phyloP scores from a whole-genome alignment of 92 coral and sea anemone species.

The Epizoanthus rinbou region DNA sequence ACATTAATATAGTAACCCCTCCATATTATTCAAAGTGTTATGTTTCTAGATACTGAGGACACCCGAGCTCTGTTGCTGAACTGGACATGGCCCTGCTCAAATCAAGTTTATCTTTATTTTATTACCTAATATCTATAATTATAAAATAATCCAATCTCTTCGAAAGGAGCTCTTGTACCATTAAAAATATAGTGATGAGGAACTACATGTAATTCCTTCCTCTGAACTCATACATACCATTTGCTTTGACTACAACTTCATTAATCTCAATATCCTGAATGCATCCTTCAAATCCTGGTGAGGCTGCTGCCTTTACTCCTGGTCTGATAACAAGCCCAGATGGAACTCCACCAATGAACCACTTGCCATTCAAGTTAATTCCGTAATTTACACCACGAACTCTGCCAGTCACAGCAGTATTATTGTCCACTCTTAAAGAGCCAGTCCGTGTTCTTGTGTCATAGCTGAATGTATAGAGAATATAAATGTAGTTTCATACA shows the following conservation, averaged over 20 bases:
- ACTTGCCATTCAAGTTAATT: slow-evolving; percentile 66
- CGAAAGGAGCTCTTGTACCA: too few species aligned
- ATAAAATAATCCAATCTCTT: too few species aligned
- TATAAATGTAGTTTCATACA: not conserved
- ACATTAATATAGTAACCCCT: too few species aligned
- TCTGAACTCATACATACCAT: slow-evolving; percentile 56
- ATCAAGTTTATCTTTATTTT: too few species aligned
- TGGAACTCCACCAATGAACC: slow-evolving; percentile 84
- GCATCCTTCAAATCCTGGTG: slow-evolving; percentile 81
- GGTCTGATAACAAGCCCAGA: slow-evolving; percentile 46
- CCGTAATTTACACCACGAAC: slow-evolving; percentile 61
- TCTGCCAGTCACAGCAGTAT: slow-evolving; percentile 31
- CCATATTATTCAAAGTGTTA: too few species aligned
- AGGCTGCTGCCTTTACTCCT: slow-evolving; percentile 55
- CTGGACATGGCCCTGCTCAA: too few species aligned
- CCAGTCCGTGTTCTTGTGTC: slow-evolving; percentile 68
- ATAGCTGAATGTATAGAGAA: slow-evolving; percentile 59
- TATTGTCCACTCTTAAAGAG: slow-evolving; percentile 72
- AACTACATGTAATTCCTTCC: too few species aligned
- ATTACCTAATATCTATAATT: too few species aligned
- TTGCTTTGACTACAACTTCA: slow-evolving; percentile 61
- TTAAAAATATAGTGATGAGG: too few species aligned
- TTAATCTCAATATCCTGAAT: slow-evolving; percentile 84
- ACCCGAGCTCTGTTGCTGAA: too few species aligned
- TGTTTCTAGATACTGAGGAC: too few species aligned